A percentile compares a stretch with the other conserved stretches of the same genome.
Evolutionary conservation across 2,888 invertebrate genomes (phyloP).

Genomic region (Morinoia aosen): DNA sequence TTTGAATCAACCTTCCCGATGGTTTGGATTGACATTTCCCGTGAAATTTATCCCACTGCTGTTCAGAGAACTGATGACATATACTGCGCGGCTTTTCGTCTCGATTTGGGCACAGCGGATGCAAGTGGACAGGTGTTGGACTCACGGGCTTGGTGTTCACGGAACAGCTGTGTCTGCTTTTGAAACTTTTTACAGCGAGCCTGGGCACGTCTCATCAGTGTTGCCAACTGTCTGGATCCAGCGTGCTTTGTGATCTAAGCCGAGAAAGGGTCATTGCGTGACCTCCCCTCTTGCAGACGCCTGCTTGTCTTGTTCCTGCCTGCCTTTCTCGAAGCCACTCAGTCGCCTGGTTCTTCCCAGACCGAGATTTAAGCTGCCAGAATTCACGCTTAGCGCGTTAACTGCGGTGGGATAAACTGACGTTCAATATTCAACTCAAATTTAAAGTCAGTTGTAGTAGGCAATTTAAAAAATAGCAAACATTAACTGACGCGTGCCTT

Average conservation of each 20-base stretch:
- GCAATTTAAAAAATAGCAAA: too few relatives aligned
- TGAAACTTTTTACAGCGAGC: slow-evolving; percentile 2
- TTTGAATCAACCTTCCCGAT: slow-evolving; percentile 4
- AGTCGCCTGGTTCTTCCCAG: not conserved
- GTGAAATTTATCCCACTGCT: not conserved
- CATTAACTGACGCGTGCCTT: too few relatives aligned
- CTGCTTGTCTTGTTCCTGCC: not conserved
- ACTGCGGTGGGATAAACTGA: too few relatives aligned
- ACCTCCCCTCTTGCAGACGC: not conserved
- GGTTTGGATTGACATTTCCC: not conserved
- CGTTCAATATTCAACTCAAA: too few relatives aligned
- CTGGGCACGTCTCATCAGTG: slow-evolving; percentile 12
- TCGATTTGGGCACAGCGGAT: not conserved
- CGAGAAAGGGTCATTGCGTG: slow-evolving; percentile 3
- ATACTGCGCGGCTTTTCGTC: not conserved
- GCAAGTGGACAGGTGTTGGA: not conserved
- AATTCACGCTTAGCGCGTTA: not conserved
- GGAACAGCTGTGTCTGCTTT: slow-evolving; percentile 7
- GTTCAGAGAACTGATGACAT: not conserved
- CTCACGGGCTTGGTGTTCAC: not conserved
- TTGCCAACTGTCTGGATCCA: not conserved
- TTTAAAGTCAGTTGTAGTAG: too few relatives aligned
- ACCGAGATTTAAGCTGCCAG: not conserved
- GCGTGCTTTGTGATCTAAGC: slow-evolving; percentile 9
- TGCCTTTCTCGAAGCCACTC: not conserved